Conservation (phyloP, 2,113 vertebrate genomes). For the Tauraco erythrolophus region DNA sequence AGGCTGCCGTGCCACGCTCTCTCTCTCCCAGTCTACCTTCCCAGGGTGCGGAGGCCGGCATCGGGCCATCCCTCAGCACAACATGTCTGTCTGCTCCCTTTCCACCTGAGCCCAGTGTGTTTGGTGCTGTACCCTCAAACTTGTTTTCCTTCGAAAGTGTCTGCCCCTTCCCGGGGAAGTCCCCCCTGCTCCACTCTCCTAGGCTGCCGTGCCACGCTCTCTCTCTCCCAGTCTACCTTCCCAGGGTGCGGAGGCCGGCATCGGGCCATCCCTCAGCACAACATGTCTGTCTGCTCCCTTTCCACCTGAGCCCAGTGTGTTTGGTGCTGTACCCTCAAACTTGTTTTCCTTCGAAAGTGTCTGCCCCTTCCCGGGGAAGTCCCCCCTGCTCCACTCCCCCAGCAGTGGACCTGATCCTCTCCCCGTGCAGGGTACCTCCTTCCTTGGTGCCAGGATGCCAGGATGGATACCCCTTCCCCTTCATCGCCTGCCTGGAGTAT, state of each 20-base stretch:
- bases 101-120: rapidly evolving
- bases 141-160: rapidly evolving
- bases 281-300: not conserved
- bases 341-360: rapidly evolving
- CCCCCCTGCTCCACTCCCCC: rapidly evolving
- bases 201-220: not conserved
- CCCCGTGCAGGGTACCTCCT: not conserved
- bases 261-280: not conserved
- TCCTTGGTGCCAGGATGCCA: rapidly evolving
- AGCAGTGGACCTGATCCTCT: rapidly evolving
- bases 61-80: not conserved
- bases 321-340: not conserved
- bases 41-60: rapidly evolving
- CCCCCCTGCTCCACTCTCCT: not conserved
- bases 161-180: not conserved
- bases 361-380: not conserved
- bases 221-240: not conserved
- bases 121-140: not conserved
- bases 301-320: rapidly evolving
- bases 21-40: not conserved
- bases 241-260: rapidly evolving
- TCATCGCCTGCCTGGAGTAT: rapidly evolving
- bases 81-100: not conserved
- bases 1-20: not conserved
- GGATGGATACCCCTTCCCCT: not conserved